A percentile compares a stretch with the other conserved stretches of the same genome.
These are phyloP conservation scores for Botia almorhae DNA, from an alignment of 2,797 vertebrate genomes.

Conservation along the genomic window DNA sequence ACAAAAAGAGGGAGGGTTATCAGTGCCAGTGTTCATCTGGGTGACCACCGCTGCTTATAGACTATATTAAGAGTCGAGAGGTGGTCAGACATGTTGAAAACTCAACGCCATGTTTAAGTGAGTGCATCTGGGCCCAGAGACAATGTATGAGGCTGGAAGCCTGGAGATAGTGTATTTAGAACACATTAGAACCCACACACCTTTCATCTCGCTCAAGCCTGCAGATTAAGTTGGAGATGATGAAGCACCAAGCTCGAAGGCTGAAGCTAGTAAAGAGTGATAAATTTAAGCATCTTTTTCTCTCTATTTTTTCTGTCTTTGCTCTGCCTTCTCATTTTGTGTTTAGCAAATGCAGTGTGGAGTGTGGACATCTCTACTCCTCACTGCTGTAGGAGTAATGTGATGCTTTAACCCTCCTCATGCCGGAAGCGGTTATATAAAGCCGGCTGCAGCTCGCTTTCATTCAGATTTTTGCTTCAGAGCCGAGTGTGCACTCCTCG, in stretches of 20 bases:
- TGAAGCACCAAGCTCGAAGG: constrained; percentile 57
- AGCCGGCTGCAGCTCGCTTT: no score
- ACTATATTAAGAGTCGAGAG: constrained; percentile 23
- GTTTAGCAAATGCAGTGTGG: constrained; percentile 30
- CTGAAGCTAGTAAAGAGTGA: constrained; percentile 47
- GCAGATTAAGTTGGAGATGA: constrained; percentile 68
- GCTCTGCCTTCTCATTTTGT: constrained; percentile 39
- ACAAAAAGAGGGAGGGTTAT: not conserved
- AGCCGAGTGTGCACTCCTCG: no score
- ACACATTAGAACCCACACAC: constrained; percentile 59
- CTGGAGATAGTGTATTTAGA: constrained; percentile 62
- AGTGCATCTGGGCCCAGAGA: constrained; percentile 14
- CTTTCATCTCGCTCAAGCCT: constrained; percentile 66
- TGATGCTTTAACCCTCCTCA: constrained; percentile 55
- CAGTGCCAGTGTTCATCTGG: not conserved
- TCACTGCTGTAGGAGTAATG: constrained; percentile 22
- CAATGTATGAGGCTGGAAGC: constrained; percentile 25
- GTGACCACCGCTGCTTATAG: constrained; percentile 10
- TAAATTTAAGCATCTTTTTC: constrained; percentile 48
- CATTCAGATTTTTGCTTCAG: no score
- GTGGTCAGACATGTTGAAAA: constrained; percentile 39
- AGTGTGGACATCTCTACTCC: constrained; percentile 1
- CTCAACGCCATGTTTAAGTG: constrained; percentile 47
- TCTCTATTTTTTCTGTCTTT: constrained; percentile 12
- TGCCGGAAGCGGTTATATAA: no score